These are phyloP conservation scores for Microcaecilia unicolor DNA, from an alignment of 2,797 vertebrate species.

Conservation along the genomic window DNA sequence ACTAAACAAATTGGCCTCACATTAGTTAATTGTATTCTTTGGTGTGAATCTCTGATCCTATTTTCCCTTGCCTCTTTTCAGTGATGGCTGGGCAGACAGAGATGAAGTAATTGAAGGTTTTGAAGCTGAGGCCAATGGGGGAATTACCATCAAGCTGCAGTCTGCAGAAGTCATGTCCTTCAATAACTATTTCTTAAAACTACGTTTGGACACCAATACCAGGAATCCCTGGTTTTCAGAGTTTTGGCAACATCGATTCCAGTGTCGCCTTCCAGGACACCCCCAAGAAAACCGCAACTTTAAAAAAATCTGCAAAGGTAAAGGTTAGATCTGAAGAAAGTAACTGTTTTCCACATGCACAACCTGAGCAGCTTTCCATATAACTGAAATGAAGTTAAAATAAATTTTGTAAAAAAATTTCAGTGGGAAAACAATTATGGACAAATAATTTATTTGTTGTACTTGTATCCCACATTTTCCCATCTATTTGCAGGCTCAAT, in stretches of 20 bases:
- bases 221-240: slow-evolving; percentile 96
- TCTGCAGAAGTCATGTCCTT: slow-evolving; percentile 84
- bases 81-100: slow-evolving; percentile 96
- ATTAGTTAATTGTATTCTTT: too few relatives aligned
- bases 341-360: too few relatives aligned
- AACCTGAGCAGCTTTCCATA: too few relatives aligned
- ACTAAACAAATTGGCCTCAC: too few relatives aligned
- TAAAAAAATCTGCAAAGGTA: slow-evolving; percentile 89
- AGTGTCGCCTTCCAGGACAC: slow-evolving; percentile 87
- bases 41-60: too few relatives aligned
- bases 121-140: slow-evolving; percentile 89
- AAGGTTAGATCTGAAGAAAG: not conserved
- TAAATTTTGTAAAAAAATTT: too few relatives aligned
- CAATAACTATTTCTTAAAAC: slow-evolving; percentile 89
- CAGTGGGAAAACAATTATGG: too few relatives aligned
- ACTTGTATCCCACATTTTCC: too few relatives aligned
- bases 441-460: too few relatives aligned
- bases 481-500: too few relatives aligned
- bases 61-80: slow-evolving; percentile 39
- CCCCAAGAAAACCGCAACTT: slow-evolving; percentile 83
- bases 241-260: slow-evolving; percentile 97
- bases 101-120: slow-evolving; percentile 96
- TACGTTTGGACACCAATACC: slow-evolving; percentile 79
- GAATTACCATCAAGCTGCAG: slow-evolving; percentile 96
- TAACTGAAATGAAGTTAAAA: too few relatives aligned